Conservation (phyloP, 2,888 invertebrate genomes). For the Sepiola atlantica region DNA sequence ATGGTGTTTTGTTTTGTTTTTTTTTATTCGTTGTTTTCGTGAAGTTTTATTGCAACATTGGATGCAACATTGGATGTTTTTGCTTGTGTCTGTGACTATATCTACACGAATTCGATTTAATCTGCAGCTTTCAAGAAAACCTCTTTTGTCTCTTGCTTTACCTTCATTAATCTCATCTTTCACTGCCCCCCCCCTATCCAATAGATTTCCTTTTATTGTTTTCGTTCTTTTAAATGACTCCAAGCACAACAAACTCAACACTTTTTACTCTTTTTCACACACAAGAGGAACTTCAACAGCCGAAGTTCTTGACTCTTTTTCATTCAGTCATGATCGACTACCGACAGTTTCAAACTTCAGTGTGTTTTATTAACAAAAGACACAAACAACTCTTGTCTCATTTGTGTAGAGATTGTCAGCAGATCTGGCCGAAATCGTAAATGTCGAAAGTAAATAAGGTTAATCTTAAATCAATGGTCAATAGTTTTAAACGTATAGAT, state of each 20-base stretch:
- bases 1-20: constrained; percentile 13
- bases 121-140: neutral
- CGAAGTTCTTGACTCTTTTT: neutral
- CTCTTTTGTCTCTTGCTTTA: neutral
- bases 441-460: too few relatives aligned
- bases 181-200: neutral
- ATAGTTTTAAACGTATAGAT: too few relatives aligned
- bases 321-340: too few relatives aligned
- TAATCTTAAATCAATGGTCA: too few relatives aligned
- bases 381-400: too few relatives aligned
- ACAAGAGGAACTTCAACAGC: neutral
- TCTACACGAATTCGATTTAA: constrained; percentile 18
- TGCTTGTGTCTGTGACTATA: constrained; percentile 8
- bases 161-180: neutral
- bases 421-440: too few relatives aligned
- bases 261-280: neutral
- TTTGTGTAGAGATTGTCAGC: too few relatives aligned
- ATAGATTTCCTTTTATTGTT: neutral
- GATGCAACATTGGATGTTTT: constrained; percentile 32
- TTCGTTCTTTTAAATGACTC: neutral
- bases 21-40: neutral
- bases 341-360: too few relatives aligned
- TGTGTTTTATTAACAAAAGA: too few relatives aligned
- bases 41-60: constrained; percentile 32
- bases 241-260: neutral